Base-by-base conservation (phyloP, 2,888 invertebrate genomes). In the Coelogynopora nodosa region DNA sequence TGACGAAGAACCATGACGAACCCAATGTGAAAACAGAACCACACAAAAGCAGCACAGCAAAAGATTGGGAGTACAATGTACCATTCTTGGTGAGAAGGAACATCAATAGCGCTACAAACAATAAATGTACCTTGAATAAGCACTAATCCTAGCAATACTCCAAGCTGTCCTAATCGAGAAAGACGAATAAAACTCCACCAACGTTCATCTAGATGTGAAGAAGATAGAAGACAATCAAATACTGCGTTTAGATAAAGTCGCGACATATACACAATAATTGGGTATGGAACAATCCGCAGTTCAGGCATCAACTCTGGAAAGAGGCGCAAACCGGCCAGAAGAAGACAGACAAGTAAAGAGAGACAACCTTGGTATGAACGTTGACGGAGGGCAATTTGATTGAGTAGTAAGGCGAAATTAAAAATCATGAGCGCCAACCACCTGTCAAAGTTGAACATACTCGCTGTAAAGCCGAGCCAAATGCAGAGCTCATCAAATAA, bases 21-120 rank as follows among this genome's bases (percentile, higher is more conserved):
- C 5, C 84, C 26, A 0, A 30, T 30, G 67, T 80, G 86, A 67
- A 86, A 86, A 31, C 67, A 27, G 26, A 83, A 27, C 88, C 88
- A 88, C 31, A 88, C 1, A 1, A 84, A 13, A 0, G 86, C 31
- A 26, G 30, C 67, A 10, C 67, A 81, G 31, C 67, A 31, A 84
- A 87, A 88, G 5, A 88, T 0, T 18, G 88, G 88, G 31, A 88
- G 80, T 5, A 88, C 88, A 10, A 88, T 86, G 84, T 86, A 88
- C 88, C 88, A 88, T 85, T 88, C 88, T 49, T 88, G 85, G 74
- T 88, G 88, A 0, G 31, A 31, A 18, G 49, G 31, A 0, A 87
- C 49, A 18, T 27, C 18, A 0, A 29, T 23, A 30, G 81, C 85
- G 82, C 86, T 82, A 1, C 10, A 5, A 23, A 86, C 23, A 23